phyloP scores from a whole-genome alignment of 2,888 invertebrate genomes.

The Cheilosia impressa region DNA sequence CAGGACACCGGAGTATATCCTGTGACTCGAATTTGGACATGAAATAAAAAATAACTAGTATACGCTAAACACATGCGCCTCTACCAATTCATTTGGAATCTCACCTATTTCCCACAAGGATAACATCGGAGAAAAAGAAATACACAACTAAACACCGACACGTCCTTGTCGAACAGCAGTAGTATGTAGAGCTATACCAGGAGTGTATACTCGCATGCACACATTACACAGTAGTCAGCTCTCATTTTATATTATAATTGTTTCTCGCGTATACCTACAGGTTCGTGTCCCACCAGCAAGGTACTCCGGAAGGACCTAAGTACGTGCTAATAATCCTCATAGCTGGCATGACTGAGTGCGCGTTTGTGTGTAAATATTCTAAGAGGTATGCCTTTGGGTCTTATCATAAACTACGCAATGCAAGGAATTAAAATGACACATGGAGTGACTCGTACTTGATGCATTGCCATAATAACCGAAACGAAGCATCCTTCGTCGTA shows the following conservation, averaged over 20 bases:
- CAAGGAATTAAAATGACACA: conserved; percentile 53
- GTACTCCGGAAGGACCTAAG: conserved; percentile 19
- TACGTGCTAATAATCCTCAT: conserved; percentile 54
- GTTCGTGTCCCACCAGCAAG: conserved; percentile 3
- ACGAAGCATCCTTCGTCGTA: conserved; percentile 23
- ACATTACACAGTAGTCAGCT: conserved; percentile 21
- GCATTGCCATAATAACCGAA: conserved; percentile 53
- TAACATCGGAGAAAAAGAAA: conserved; percentile 27
- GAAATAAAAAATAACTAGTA: background rate
- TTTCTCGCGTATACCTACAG: conserved; percentile 14
- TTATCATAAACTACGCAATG: conserved; percentile 52
- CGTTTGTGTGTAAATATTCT: background rate
- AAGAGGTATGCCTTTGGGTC: conserved; percentile 33
- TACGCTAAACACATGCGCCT: conserved; percentile 54
- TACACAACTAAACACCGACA: conserved; percentile 40
- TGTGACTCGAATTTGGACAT: conserved; percentile 2
- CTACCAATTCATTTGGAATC: conserved; percentile 29
- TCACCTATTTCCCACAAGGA: conserved; percentile 63
- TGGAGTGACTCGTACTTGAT: conserved; percentile 36
- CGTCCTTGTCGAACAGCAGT: conserved; percentile 52
- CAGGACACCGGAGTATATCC: conserved; percentile 1
- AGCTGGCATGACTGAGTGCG: background rate
- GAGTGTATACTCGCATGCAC: conserved; percentile 16
- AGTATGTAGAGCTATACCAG: background rate
- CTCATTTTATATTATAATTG: conserved; percentile 51